Evolutionary conservation across 1,140 invertebrate species (phyloP).

Genomic region (Steinernema feltiae): DNA sequence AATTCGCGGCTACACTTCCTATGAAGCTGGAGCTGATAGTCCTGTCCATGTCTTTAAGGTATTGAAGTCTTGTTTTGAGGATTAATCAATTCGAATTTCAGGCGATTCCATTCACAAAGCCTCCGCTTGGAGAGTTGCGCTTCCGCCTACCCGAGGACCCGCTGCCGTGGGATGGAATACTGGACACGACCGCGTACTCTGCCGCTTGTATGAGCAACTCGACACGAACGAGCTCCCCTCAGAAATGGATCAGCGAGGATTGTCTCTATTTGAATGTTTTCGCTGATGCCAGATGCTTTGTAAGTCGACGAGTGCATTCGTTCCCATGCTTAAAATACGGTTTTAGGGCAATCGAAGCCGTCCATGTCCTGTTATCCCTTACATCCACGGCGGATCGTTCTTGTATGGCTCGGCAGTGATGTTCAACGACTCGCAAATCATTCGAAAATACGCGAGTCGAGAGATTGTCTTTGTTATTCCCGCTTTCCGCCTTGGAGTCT

Average conservation of each 20-base stretch:
- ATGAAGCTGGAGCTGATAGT: not conserved
- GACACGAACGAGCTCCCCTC: conserved; percentile 38
- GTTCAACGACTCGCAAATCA: conserved; percentile 45
- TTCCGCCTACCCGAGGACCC: conserved; percentile 79
- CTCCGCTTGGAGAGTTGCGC: conserved; percentile 77
- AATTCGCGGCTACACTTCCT: not conserved
- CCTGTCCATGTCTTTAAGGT: conserved; percentile 29
- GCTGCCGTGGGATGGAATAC: conserved; percentile 73
- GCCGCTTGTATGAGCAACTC: conserved; percentile 45
- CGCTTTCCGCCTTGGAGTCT: conserved; percentile 57
- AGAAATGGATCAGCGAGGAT: conserved; percentile 40
- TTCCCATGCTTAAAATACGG: not conserved
- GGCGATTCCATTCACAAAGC: conserved; percentile 74
- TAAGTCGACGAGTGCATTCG: conserved; percentile 22
- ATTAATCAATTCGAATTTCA: conserved; percentile 21
- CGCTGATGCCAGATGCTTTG: conserved; percentile 25
- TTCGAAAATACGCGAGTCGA: conserved; percentile 44
- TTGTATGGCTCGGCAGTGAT: conserved; percentile 42
- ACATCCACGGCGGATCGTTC: conserved; percentile 50
- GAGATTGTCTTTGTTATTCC: conserved; percentile 58
- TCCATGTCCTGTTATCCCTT: conserved; percentile 46
- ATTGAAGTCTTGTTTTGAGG: not conserved
- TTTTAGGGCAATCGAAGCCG: conserved; percentile 13
- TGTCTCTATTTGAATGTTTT: conserved; percentile 47
- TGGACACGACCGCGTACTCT: conserved; percentile 69